Evolutionary conservation across 2,797 vertebrate species (phyloP), one percentile per base, ranked within the genome.

Genomic region (Dendrocincla fuliginosa): DNA sequence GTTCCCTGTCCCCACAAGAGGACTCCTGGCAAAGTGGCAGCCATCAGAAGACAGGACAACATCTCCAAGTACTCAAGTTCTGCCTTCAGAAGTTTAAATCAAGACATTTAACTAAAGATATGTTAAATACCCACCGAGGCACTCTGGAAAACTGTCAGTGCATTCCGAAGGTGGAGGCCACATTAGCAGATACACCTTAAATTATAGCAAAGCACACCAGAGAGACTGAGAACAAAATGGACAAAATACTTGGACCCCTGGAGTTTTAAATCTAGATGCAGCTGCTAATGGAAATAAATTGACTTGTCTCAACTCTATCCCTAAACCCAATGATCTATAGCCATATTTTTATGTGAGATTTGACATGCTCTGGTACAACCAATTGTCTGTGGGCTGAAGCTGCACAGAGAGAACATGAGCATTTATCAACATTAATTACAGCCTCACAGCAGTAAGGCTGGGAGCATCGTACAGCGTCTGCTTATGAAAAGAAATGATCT

Each of bases 371-470:
- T 89, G 78, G 70, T 90, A 91, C 88, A 93, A 96, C 75, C 89
- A 93, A 92, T 92, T 93, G 95, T 95, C 84, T 95, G 83, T 80
- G 88, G 93, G 89, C 88, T 71, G 77, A 82, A 77, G 91, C 65
- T 85, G 91, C 90, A 90, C 70, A 70, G 86, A 85, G 73, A 55
- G 89, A 95, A 94, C 93, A 76, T 3, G 59, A 96, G 52, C 89
- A 96, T 96, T 96, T 97, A 88, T 97, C 87, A 95, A 82, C 84
- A 89, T 90, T 96, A 97, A 96, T 96, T 96, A 95, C 83, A 78
- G 76, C 75, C 76, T 90, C 85, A 35, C 85, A 91, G 89, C 12
- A 2, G 75, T 84, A 59, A 46, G 70, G 81, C 82, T 59, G 69
- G 76, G 76, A 91, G 76, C 47, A 55, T 15, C 56, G 70, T 68